A percentile compares a stretch with the other conserved stretches of the same genome.
Conservation (phyloP, 1,140 invertebrate species). For the Trichomalopsis sarcophagae region DNA sequence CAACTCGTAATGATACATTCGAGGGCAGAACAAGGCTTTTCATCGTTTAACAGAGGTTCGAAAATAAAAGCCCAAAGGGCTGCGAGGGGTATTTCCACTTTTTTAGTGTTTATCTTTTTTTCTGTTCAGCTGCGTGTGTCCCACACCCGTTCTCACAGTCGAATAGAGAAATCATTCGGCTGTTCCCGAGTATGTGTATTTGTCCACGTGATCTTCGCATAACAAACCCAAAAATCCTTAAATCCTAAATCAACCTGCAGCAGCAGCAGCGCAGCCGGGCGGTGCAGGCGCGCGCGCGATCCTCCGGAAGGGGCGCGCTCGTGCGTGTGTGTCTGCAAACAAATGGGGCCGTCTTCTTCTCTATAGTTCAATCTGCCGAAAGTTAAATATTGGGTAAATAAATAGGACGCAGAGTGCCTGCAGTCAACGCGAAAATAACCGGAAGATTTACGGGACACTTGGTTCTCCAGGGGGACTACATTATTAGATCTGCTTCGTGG, state of each 20-base stretch:
- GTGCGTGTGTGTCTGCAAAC: slow-evolving; percentile 61
- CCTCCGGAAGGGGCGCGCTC: neutral
- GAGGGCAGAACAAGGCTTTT: neutral
- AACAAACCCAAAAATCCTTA: slow-evolving; percentile 70
- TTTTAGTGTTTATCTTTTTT: slow-evolving; percentile 21
- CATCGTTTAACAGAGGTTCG: neutral
- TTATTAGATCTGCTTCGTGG: neutral
- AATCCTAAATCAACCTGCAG: slow-evolving; percentile 73
- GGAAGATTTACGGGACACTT: slow-evolving; percentile 26
- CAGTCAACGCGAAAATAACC: slow-evolving; percentile 57
- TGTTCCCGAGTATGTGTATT: slow-evolving; percentile 59
- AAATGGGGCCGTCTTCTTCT: slow-evolving; percentile 56
- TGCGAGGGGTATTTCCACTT: slow-evolving; percentile 23
- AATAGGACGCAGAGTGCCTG: slow-evolving; percentile 59
- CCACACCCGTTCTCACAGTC: neutral
- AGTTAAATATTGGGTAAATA: slow-evolving; percentile 71
- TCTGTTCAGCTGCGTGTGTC: neutral
- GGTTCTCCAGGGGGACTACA: neutral
- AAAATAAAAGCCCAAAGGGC: neutral
- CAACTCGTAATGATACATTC: neutral
- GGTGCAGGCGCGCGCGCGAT: slow-evolving; percentile 50
- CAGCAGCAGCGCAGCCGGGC: slow-evolving; percentile 55
- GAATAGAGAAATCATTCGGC: slow-evolving; percentile 64
- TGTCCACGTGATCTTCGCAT: slow-evolving; percentile 69
- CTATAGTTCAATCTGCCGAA: slow-evolving; percentile 62